phyloP scores from a whole-genome alignment of 2,797 vertebrate species.

The Clarias laeviceps region DNA sequence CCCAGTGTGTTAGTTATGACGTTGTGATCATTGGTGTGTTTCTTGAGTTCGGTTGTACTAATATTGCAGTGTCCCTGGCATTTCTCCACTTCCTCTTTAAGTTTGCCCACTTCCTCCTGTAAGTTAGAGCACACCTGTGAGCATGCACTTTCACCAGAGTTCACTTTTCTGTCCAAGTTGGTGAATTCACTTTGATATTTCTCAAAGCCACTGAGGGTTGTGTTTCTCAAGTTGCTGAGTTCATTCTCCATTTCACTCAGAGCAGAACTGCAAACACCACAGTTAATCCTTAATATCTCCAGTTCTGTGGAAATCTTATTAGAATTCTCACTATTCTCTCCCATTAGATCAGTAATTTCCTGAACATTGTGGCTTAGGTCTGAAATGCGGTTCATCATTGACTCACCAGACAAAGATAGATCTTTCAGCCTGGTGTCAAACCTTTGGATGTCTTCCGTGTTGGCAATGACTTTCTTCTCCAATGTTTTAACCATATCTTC shows the following conservation, averaged over 20 bases:
- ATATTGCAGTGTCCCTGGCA: constrained; percentile 68
- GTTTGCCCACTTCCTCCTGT: constrained; percentile 75
- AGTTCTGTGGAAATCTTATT: constrained; percentile 72
- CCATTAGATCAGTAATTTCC: constrained; percentile 70
- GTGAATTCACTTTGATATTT: constrained; percentile 69
- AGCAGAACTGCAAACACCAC: constrained; percentile 66
- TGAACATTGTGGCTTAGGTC: constrained; percentile 68
- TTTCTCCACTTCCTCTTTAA: constrained; percentile 73
- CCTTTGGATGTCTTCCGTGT: constrained; percentile 73
- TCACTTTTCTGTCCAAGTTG: constrained; percentile 64
- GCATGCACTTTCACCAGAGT: constrained; percentile 71
- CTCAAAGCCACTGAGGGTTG: constrained; percentile 66
- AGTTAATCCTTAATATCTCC: constrained; percentile 71
- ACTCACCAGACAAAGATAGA: constrained; percentile 74
- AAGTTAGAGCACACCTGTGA: constrained; percentile 78
- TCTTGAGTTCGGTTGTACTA: constrained; percentile 66
- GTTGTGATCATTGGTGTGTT: constrained; percentile 78
- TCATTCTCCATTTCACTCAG: constrained; percentile 69
- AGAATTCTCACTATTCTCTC: constrained; percentile 72
- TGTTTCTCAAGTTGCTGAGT: constrained; percentile 69
- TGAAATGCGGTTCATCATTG: constrained; percentile 68
- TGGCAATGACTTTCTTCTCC: constrained; percentile 77
- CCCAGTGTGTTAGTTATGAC: constrained; percentile 73
- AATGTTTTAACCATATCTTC: constrained; percentile 77
- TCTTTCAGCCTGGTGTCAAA: constrained; percentile 77